phyloP scores from a whole-genome alignment of 2,888 invertebrate genomes.

The Macrosoma leucophasiata region DNA sequence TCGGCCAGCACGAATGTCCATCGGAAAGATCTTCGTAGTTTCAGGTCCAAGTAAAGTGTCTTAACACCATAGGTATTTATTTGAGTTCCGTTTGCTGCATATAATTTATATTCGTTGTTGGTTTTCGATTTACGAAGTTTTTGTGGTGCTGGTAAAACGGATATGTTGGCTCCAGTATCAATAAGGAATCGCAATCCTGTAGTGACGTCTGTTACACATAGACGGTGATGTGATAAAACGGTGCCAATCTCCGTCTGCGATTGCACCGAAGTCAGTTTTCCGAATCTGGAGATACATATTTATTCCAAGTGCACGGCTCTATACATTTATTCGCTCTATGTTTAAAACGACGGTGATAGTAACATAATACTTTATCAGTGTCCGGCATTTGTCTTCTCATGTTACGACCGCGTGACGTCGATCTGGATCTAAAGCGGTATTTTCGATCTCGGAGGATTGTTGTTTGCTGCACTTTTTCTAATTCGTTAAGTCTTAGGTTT shows the following conservation, averaged over 20 bases:
- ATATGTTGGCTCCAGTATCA: constrained; percentile 16
- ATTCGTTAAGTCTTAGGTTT: no score
- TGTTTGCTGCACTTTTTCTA: no score
- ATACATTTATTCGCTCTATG: constrained; percentile 13
- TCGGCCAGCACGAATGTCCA: constrained; percentile 19
- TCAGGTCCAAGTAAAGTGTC: constrained; percentile 13
- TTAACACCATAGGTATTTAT: constrained; percentile 16
- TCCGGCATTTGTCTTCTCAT: background rate
- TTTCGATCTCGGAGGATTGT: constrained; percentile 15
- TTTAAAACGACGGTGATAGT: constrained; percentile 9
- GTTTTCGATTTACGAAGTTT: background rate
- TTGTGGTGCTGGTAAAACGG: constrained; percentile 11
- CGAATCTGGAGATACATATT: constrained; percentile 1
- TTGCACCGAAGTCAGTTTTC: constrained; percentile 19
- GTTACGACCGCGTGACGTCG: constrained; percentile 7
- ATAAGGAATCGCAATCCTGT: constrained; percentile 14
- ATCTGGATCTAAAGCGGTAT: background rate
- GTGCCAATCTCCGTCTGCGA: constrained; percentile 16
- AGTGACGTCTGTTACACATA: constrained; percentile 16
- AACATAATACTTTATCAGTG: constrained; percentile 8
- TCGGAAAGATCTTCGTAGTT: constrained; percentile 14
- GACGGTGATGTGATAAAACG: constrained; percentile 14
- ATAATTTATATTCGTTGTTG: constrained; percentile 19
- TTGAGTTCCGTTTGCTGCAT: constrained; percentile 27
- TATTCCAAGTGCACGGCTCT: constrained; percentile 18